Base-by-base conservation (phyloP, 2,113 vertebrate genomes). In the Thermophis baileyi region DNA sequence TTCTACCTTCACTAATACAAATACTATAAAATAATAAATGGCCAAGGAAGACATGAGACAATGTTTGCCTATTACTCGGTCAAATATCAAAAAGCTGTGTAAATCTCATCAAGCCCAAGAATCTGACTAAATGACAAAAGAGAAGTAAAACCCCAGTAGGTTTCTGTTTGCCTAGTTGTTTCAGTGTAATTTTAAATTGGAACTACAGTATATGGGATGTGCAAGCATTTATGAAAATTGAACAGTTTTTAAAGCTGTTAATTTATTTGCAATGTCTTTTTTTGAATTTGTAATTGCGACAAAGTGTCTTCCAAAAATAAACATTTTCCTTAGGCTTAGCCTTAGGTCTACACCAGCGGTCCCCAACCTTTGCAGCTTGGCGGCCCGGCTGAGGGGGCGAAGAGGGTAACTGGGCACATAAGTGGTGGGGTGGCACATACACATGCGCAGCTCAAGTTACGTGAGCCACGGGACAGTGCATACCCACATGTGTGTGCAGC, bases 381-480 rank as follows among this genome's bases (percentile, higher is more conserved):
- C 1, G 11, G 27, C 27, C 11, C 0, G 30, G 30, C 60, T 63
- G 11, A 25, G 11, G 30, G 27, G 27, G 4, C 11, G 11, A n/a
- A 63, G 30, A n/a, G 30, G 27, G 27, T 11, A 63, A n/a, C 24
- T 0, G 30, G 60, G 30, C 3, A 4, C 60, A 63, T 63, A 12
- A 63, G 27, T 14, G 1, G 60, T n/a, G 27, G 11, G 60, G 3
- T 63, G 30, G 60, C 60, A 63, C 4, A 30, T 14, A n/a, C 4
- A 2, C 12, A 30, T 14, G 27, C 12, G 4, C 27, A 63, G 57
- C 27, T 60, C 10, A 27, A 30, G 3, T 60, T 60, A 10, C 9
- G 3, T 60, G 25, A 60, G 9, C 0, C 0, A 3, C 0, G 10
- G 3, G 10, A 10, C 25, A 30, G 20, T 55, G 20, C 20, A 51